Percentiles rank a stretch among this genome's conserved stretches.
Evolutionary conservation across 92 coral and sea anemone genomes (phyloP).

Genomic region (Blastomussa wellsi): DNA sequence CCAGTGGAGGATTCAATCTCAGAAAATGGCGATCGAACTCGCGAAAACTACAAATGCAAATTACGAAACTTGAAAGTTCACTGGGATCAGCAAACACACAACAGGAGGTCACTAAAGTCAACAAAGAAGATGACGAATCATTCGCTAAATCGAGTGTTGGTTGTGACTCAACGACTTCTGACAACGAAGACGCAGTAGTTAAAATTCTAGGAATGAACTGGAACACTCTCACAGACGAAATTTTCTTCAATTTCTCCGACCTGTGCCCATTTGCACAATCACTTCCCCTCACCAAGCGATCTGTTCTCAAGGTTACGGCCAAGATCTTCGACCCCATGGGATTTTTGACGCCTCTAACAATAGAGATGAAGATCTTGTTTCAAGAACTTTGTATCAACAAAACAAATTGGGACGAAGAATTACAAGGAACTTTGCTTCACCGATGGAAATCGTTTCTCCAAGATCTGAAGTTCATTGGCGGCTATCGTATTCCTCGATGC

Average conservation of each 20-base stretch:
- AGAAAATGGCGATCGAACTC: constrained; percentile 10
- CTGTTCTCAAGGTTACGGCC: constrained; percentile 56
- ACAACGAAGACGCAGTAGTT: not conserved
- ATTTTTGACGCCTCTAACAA: constrained; percentile 47
- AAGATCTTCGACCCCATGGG: constrained; percentile 75
- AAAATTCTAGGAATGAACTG: constrained; percentile 71
- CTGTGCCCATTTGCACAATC: constrained; percentile 34
- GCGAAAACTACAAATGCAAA: not conserved
- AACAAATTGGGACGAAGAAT: constrained; percentile 63
- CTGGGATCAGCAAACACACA: not conserved
- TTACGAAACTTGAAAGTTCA: not conserved
- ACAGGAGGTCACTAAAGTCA: not conserved
- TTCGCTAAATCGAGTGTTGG: constrained; percentile 29
- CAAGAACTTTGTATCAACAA: constrained; percentile 64
- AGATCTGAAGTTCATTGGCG: not conserved
- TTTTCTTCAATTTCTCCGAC: not conserved
- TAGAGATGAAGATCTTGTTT: constrained; percentile 56
- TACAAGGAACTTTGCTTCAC: constrained; percentile 32
- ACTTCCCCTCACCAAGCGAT: constrained; percentile 73
- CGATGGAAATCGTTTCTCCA: constrained; percentile 46
- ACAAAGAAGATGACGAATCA: constrained; percentile 45
- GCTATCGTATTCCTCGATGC: not conserved
- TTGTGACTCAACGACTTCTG: not conserved
- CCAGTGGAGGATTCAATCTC: constrained; percentile 1
- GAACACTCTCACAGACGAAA: constrained; percentile 43